Evolutionary conservation across 2,113 vertebrate species (phyloP).

Genomic region (Dicaeum eximium): DNA sequence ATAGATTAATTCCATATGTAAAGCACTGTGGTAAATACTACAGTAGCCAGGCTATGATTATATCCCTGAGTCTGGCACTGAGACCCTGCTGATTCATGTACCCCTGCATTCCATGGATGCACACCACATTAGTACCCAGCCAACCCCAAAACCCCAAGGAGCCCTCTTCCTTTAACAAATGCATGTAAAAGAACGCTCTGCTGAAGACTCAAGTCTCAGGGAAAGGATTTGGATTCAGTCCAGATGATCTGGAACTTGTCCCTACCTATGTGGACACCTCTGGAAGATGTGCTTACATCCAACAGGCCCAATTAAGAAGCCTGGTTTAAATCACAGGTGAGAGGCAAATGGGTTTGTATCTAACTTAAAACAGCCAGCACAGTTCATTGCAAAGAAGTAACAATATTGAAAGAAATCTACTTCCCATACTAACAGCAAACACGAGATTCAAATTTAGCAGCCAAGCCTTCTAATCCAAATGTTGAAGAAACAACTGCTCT

Average conservation of each 20-base stretch:
- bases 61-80: not conserved
- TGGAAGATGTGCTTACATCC: not conserved
- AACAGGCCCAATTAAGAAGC: not conserved
- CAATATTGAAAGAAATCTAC: not conserved
- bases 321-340: not conserved
- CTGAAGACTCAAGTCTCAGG: not conserved
- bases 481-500: not conserved
- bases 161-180: not conserved
- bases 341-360: not conserved
- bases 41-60: not conserved
- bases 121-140: not conserved
- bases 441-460: not conserved
- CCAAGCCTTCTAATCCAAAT: not conserved
- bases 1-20: not conserved
- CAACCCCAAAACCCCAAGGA: not conserved
- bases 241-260: not conserved
- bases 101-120: not conserved
- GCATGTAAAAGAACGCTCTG: not conserved
- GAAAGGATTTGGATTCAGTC: not conserved
- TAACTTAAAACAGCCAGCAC: not conserved
- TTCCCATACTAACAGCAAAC: not conserved
- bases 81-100: not conserved
- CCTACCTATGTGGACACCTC: not conserved
- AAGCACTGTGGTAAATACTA: not conserved
- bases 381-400: not conserved